Percentiles rank a stretch among this genome's conserved stretches.
These are phyloP conservation scores for Volucella zonaria DNA, from an alignment of 2,888 invertebrate genomes.

Conservation along the genomic window DNA sequence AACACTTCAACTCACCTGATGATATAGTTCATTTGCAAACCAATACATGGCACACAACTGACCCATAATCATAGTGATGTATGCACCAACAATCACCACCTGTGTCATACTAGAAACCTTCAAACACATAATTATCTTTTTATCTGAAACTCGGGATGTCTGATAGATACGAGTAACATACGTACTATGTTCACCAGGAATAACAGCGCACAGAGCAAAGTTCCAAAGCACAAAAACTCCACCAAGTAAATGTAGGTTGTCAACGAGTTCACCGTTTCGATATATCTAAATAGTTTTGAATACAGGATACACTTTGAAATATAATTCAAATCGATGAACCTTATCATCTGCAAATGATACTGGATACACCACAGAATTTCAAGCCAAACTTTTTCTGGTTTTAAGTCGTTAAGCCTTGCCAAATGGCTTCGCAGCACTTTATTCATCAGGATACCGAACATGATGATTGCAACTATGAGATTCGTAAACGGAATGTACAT, in stretches of 20 bases:
- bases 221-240: constrained; percentile 76
- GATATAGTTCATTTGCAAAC: constrained; percentile 80
- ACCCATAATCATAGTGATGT: constrained; percentile 79
- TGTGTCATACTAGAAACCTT: constrained; percentile 77
- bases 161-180: background rate
- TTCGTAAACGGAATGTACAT: constrained; percentile 79
- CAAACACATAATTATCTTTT: background rate
- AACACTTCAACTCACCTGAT: constrained; percentile 75
- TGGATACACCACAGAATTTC: constrained; percentile 77
- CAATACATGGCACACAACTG: constrained; percentile 80
- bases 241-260: constrained; percentile 37
- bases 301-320: constrained; percentile 15
- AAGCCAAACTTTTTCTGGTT: constrained; percentile 53
- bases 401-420: constrained; percentile 69
- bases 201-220: constrained; percentile 78
- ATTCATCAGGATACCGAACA: constrained; percentile 77
- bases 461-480: constrained; percentile 76
- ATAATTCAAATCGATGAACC: constrained; percentile 50
- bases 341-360: constrained; percentile 77
- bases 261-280: constrained; percentile 70
- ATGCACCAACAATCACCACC: constrained; percentile 78
- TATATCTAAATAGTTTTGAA: constrained; percentile 65
- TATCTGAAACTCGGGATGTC: background rate
- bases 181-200: constrained; percentile 78
- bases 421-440: constrained; percentile 77